These are phyloP conservation scores for Varanus komodoensis DNA, from an alignment of 2,113 vertebrate species.

Conservation along the genomic window DNA sequence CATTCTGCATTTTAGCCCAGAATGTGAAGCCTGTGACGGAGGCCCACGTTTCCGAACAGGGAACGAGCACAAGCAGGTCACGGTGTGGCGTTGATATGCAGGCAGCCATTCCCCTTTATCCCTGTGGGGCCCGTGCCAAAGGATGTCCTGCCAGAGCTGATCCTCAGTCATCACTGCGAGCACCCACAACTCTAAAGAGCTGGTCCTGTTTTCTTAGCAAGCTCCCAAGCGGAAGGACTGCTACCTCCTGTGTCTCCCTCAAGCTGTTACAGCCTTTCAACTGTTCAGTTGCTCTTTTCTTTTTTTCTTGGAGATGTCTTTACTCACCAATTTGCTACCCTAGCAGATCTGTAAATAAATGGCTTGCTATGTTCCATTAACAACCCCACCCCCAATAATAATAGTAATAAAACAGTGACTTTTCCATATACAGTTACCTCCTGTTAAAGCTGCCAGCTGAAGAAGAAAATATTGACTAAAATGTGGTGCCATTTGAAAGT, in stretches of 20 bases:
- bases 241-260: not conserved
- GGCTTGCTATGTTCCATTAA: not conserved
- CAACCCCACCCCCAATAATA: not conserved
- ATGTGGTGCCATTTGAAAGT: conserved; percentile 40
- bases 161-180: not conserved
- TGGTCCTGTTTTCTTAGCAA: not conserved
- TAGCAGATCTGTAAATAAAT: not conserved
- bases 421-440: not conserved
- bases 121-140: no score
- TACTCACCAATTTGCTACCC: not conserved
- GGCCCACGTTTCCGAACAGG: no score
- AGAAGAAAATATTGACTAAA: conserved; percentile 37
- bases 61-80: no score
- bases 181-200: no score
- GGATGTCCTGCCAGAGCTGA: no score
- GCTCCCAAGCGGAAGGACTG: not conserved
- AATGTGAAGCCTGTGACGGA: no score
- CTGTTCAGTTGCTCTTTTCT: not conserved
- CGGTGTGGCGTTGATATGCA: no score
- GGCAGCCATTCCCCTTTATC: no score
- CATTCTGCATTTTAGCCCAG: no score
- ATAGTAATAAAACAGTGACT: not conserved
- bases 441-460: conserved; percentile 11
- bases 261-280: not conserved
- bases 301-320: not conserved